Percentiles rank a stretch among this genome's conserved stretches.
Evolutionary conservation across 2,888 invertebrate species (phyloP).

Genomic region (Anthophora plumipes): DNA sequence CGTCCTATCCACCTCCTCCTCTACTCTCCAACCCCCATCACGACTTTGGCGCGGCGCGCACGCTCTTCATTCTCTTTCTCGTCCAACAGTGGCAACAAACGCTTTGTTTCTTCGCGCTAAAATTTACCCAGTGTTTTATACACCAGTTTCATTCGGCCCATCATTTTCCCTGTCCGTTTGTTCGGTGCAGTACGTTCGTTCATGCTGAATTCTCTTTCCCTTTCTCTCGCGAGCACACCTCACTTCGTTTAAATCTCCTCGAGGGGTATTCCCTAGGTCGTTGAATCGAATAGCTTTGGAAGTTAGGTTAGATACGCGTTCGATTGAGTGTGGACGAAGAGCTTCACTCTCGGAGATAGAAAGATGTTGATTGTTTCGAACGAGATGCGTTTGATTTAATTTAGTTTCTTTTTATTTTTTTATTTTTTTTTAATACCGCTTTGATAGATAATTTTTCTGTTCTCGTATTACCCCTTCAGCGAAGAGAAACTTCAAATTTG

Average conservation of each 20-base stretch:
- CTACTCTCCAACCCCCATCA: constrained; percentile 54
- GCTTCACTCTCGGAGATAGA: background rate
- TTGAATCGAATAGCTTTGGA: background rate
- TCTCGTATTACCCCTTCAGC: no score
- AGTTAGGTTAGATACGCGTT: background rate
- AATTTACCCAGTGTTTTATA: constrained; percentile 67
- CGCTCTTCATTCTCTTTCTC: constrained; percentile 72
- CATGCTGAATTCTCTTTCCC: background rate
- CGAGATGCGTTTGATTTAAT: no score
- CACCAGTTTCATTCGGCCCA: constrained; percentile 55
- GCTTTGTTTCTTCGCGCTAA: constrained; percentile 68
- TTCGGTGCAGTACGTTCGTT: background rate
- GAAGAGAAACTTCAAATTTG: no score
- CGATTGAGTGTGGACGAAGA: background rate
- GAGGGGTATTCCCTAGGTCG: constrained; percentile 41
- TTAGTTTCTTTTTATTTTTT: no score
- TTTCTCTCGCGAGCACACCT: constrained; percentile 22
- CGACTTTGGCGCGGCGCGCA: constrained; percentile 48
- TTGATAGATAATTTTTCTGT: no score
- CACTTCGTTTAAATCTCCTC: constrained; percentile 48
- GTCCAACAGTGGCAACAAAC: constrained; percentile 59
- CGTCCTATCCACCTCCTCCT: constrained; percentile 58
- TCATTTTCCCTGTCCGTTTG: constrained; percentile 42
- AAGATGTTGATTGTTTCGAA: background rate
- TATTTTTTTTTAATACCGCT: no score